Conservation (phyloP, 2,797 vertebrate species). For the Molossus alvarezi region DNA sequence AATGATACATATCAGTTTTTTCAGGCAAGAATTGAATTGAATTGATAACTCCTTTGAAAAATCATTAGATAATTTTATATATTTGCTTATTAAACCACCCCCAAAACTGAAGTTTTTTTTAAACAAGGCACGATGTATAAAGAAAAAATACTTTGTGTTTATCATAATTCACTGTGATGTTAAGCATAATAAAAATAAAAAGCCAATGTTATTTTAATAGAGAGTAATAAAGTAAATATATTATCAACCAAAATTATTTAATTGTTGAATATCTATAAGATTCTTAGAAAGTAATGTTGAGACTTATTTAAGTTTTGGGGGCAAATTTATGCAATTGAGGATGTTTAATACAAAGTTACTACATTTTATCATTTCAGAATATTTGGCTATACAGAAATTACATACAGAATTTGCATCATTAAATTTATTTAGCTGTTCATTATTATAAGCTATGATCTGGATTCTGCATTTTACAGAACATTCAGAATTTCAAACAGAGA, state of each 20-base stretch:
- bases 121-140: not conserved
- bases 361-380: not conserved
- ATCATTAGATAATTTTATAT: conserved; percentile 24
- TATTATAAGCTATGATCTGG: not conserved
- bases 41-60: conserved; percentile 68
- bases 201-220: not conserved
- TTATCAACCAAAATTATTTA: not conserved
- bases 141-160: not conserved
- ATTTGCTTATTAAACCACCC: not conserved
- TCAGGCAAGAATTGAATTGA: conserved; percentile 43
- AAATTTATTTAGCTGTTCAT: not conserved
- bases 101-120: not conserved
- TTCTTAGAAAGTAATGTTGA: not conserved
- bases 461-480: not conserved
- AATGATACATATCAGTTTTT: conserved; percentile 53
- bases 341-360: not conserved
- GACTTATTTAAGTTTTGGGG: not conserved
- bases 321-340: not conserved
- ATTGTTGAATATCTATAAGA: not conserved
- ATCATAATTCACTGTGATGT: not conserved
- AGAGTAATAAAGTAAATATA: not conserved
- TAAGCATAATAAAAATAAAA: not conserved
- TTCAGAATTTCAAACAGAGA: not conserved
- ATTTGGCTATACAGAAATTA: not conserved
- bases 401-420: not conserved